These are phyloP conservation scores for Cremastinae sp. DNA, from an alignment of 2,888 invertebrate genomes.

Conservation along the genomic window DNA sequence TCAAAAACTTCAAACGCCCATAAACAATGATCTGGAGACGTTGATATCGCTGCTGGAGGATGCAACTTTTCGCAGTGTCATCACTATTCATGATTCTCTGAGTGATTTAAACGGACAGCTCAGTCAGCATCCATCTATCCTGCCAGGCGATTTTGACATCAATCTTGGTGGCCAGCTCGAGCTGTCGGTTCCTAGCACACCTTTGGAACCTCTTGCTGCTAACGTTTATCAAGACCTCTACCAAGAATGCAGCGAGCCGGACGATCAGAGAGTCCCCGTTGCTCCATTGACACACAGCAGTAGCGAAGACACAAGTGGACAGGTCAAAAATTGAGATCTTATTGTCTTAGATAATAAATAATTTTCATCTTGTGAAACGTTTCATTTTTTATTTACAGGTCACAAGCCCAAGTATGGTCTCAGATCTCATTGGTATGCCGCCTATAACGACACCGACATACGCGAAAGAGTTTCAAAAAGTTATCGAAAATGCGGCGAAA, in stretches of 20 bases:
- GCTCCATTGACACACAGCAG: slow-evolving; percentile 84
- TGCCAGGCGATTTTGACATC: slow-evolving; percentile 96
- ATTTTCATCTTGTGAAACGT: too few relatives aligned
- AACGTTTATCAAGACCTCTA: slow-evolving; percentile 77
- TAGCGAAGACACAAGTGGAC: slow-evolving; percentile 77
- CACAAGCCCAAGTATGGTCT: slow-evolving; percentile 78
- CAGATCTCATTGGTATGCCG: slow-evolving; percentile 80
- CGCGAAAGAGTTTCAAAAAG: slow-evolving; percentile 82
- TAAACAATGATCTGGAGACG: slow-evolving; percentile 90
- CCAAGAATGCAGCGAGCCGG: slow-evolving; percentile 82
- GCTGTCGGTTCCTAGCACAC: slow-evolving; percentile 76
- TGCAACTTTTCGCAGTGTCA: slow-evolving; percentile 94
- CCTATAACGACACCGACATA: slow-evolving; percentile 83
- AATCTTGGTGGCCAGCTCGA: slow-evolving; percentile 86
- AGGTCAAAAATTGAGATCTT: slow-evolving; percentile 65
- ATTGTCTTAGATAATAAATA: too few relatives aligned
- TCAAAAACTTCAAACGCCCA: slow-evolving; percentile 88
- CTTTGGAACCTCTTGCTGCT: slow-evolving; percentile 74
- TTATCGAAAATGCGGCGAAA: slow-evolving; percentile 83
- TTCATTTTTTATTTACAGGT: slow-evolving; percentile 70
- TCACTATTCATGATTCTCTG: slow-evolving; percentile 94
- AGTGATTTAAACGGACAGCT: slow-evolving; percentile 93
- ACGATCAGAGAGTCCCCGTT: slow-evolving; percentile 90
- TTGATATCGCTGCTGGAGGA: slow-evolving; percentile 92
- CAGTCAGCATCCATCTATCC: slow-evolving; percentile 94